Evolutionary conservation across 2,797 vertebrate genomes (phyloP).

Genomic region (Enteromius radiatus): DNA sequence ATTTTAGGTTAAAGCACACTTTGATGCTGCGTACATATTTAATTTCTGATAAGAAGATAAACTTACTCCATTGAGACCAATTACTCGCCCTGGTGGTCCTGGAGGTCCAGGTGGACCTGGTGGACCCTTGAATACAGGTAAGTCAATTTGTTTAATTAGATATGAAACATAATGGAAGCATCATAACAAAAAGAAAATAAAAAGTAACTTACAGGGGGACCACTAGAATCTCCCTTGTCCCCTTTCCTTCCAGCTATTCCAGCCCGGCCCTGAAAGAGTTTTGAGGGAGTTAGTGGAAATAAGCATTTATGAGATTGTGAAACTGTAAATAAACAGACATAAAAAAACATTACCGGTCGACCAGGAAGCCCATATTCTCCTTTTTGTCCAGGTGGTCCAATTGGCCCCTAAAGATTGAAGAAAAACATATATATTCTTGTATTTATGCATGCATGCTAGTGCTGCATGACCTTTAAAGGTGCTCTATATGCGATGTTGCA

Average conservation of each 20-base stretch:
- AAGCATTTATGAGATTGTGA: constrained; percentile 5
- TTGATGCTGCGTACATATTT: not conserved
- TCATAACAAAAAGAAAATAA: not conserved
- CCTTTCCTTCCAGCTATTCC: constrained; percentile 87
- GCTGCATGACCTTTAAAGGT: no score
- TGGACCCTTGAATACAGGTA: constrained; percentile 75
- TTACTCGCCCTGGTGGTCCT: constrained; percentile 82
- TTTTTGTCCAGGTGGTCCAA: constrained; percentile 86
- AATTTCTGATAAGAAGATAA: not conserved
- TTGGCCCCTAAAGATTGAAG: constrained; percentile 81
- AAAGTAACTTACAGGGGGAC: constrained; percentile 73
- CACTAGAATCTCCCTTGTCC: constrained; percentile 81
- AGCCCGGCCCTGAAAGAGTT: constrained; percentile 82
- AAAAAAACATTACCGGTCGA: constrained; percentile 76
- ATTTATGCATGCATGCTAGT: not conserved
- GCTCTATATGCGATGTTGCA: no score
- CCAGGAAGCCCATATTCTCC: constrained; percentile 93
- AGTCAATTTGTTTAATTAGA: not conserved
- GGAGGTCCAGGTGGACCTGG: constrained; percentile 87
- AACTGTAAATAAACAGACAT: not conserved
- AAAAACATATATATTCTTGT: not conserved
- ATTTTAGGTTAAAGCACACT: constrained; percentile 14
- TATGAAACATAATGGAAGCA: not conserved
- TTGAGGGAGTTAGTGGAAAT: not conserved
- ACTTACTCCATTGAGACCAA: constrained; percentile 90